Conservation (phyloP, 2,797 vertebrate genomes). For the Poeciliopsis paucimaculata region DNA sequence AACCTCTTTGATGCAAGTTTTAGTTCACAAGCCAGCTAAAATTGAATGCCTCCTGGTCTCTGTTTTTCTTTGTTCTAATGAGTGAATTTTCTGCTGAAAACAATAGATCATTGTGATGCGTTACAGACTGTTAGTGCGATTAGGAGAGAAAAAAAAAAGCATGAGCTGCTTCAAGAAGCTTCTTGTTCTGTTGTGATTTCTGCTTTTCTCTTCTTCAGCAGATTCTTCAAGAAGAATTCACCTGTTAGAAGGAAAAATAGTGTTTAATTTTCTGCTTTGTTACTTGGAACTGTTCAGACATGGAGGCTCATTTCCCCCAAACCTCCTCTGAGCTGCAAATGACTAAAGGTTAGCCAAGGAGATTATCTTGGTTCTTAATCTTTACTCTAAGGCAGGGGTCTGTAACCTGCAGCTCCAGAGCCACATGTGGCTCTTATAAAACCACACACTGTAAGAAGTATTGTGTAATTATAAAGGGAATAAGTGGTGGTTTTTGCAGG, state of each 20-base stretch:
- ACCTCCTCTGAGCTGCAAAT: not conserved
- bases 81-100: not conserved
- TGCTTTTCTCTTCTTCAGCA: slow-evolving; percentile 88
- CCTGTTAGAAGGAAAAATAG: slow-evolving; percentile 72
- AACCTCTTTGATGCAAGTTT: not conserved
- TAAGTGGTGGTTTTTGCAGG: not conserved
- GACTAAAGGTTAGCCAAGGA: not conserved
- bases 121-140: not conserved
- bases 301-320: not conserved
- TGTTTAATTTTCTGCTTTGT: not conserved
- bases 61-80: not conserved
- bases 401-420: not conserved
- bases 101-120: not conserved
- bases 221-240: slow-evolving; percentile 97
- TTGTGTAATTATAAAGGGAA: not conserved
- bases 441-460: not conserved
- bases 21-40: not conserved
- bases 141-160: not conserved
- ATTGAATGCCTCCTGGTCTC: not conserved
- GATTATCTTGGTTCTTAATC: not conserved
- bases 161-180: not conserved
- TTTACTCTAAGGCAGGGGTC: not conserved
- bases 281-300: not conserved
- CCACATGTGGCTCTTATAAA: not conserved
- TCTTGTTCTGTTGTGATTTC: slow-evolving; percentile 70